Conservation (phyloP, 30 jellyfish, hydroid and myxozoan genomes). For the Phacellophora camtschatica region DNA sequence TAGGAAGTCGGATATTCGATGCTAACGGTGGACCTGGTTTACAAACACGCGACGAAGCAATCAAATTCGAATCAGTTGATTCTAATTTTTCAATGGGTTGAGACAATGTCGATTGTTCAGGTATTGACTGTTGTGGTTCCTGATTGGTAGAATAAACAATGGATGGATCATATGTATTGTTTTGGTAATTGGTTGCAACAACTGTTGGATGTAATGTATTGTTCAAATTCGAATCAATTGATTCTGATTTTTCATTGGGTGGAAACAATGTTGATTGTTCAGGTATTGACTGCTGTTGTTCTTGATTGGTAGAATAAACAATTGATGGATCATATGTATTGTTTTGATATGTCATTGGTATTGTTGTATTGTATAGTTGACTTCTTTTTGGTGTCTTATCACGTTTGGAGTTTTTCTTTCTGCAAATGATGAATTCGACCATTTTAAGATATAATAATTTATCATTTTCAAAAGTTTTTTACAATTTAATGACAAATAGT, state of each 20-base stretch:
- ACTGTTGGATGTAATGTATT: conserved; percentile 55
- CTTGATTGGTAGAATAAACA: background rate
- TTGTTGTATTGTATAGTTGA: background rate
- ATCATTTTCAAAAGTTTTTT: too few relatives aligned
- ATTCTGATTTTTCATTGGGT: background rate
- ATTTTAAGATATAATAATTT: background rate
- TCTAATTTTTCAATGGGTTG: background rate
- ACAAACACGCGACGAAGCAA: conserved; percentile 74
- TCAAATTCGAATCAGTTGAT: conserved; percentile 35
- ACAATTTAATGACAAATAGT: too few relatives aligned
- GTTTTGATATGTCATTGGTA: conserved; percentile 5
- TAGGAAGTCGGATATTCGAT: conserved; percentile 70
- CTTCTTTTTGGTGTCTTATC: background rate
- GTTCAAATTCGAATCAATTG: conserved; percentile 31
- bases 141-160: background rate
- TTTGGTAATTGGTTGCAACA: background rate
- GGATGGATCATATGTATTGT: background rate
- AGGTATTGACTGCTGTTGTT: background rate
- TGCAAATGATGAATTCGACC: background rate
- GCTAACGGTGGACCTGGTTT: conserved; percentile 87
- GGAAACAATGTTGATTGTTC: background rate
- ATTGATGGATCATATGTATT: background rate
- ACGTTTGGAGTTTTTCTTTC: background rate
- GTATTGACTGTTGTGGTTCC: background rate
- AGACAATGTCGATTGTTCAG: background rate